Base-by-base conservation (phyloP, 2,113 vertebrate species). In the Lagenorhynchus albirostris region DNA sequence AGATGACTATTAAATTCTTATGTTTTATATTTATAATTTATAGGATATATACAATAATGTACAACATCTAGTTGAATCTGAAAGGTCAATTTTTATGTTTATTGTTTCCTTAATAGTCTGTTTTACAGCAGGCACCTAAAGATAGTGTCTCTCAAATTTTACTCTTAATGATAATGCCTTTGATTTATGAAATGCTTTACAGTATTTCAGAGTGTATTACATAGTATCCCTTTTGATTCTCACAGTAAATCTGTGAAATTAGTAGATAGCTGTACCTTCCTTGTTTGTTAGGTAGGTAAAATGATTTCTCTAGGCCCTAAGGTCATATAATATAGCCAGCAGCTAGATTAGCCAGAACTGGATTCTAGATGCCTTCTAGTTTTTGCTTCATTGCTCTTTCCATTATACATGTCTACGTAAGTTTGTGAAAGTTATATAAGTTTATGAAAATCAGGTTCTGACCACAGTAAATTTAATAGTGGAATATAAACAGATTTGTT, bases 381-480 rank as follows among this genome's bases (percentile, higher is more conserved):
- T 94, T 95, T 87, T 96, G 31, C 13, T 85, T 8, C 55, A 23
- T 68, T 91, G 62, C 44, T 96, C 15, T 71, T 96, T 50, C 60
- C 47, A 77, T 70, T 94, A 31, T 67, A 50, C 5, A 36, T 87
- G 68, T 94, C 68, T 95, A 58, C 87, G 4, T 90, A 80, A 74
- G 25, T 93, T 85, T 93, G 44, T 87, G 62, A 84, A 87, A 95
- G 21, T 96, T 94, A 85, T 38, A 1, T 68, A 93, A 58, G 41
- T 80, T 62, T 83, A 79, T 89, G 58, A 82, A 95, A 96, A 76
- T 83, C 8, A 55, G 11, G 73, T 97, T 92, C 73, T 77, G 63
- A 89, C 94, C 63, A 96, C 79, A 92, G 91, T 98, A 96, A 77
- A 97, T 88, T 93, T 95, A 97, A 86, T 92, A 79, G n/a, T 95